Base-by-base conservation (phyloP, 2,113 vertebrate genomes). In the Tenrec ecaudatus region DNA sequence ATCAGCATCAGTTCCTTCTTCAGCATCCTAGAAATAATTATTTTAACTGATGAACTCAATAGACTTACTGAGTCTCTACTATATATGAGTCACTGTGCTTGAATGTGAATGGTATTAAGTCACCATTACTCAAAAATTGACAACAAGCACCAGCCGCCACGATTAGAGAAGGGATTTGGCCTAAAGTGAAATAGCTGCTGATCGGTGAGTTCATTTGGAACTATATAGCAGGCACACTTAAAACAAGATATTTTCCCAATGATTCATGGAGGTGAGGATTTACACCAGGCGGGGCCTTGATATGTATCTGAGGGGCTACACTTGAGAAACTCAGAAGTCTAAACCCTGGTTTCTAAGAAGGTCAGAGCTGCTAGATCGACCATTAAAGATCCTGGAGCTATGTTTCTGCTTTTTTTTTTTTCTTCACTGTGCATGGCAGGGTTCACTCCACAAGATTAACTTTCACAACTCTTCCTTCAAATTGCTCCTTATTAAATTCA, bases 261-360 rank as follows among this genome's bases (percentile, higher is more conserved):
- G 84, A 94, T 1, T 77, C 60, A 19, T 76, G 68, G 47, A 58
- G 57, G 60, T 82, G 75, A 88, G 38, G 43, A 53, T 66, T 94
- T 94, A 76, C 81, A 88, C 33, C 81, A 88, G 81, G 23, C 68
- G 62, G 53, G 75, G 62, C 64, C 57, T 87, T 81, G 75, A 47
- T 43, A 82, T 85, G 69, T 80, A 85, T 83, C 76, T 71, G 23
- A 19, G 60, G n/a, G 85, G 47, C n/a, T 88, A 38, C 23, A 25
- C 82, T 82, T 47, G 71, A 82, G 53, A 1, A 11, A 38, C 53
- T 81, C 38, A 81, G 17, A 88, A 27, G 31, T 75, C 38, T 81
- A 73, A 69, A 40, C 10, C 36, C 19, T 29, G 9, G 47, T 60
- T 89, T 66, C 47, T 84, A 73, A 64, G 75, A 71, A 88, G 47